Evolutionary conservation across 2,888 invertebrate genomes (phyloP).

Genomic region (Sthenelais limicola): DNA sequence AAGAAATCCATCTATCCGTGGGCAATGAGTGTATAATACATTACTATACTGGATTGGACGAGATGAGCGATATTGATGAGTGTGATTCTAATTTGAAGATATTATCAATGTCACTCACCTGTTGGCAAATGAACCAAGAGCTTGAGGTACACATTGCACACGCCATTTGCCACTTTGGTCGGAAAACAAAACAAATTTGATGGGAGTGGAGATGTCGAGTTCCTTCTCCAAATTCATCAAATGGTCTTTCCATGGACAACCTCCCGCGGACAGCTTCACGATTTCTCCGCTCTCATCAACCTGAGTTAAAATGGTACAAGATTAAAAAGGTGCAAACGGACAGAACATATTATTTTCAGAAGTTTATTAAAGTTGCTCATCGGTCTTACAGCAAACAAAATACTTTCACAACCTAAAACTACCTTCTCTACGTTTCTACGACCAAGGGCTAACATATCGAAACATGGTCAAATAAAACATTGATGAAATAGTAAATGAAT

Average conservation of each 20-base stretch:
- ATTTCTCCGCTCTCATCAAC: conserved; percentile 87
- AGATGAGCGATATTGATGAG: too few species aligned
- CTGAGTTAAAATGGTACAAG: conserved; percentile 58
- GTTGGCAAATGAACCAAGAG: conserved; percentile 64
- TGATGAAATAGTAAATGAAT: too few species aligned
- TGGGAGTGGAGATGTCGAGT: conserved; percentile 74
- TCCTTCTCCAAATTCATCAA: conserved; percentile 86
- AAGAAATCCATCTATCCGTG: too few species aligned
- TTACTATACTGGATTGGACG: too few species aligned
- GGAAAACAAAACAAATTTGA: conserved; percentile 75
- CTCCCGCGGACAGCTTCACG: conserved; percentile 78
- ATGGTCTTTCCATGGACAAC: conserved; percentile 94
- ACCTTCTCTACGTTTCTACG: too few species aligned
- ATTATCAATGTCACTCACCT: conserved; percentile 60
- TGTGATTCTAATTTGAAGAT: too few species aligned
- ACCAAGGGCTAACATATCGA: too few species aligned
- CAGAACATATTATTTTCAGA: not conserved
- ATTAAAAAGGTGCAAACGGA: not conserved
- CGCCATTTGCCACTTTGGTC: conserved; percentile 82
- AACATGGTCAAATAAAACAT: too few species aligned
- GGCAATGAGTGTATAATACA: too few species aligned
- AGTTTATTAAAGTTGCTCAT: too few species aligned
- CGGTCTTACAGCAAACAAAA: too few species aligned
- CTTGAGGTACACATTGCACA: conserved; percentile 86
- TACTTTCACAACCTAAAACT: too few species aligned